Conservation (phyloP, 2,113 vertebrate genomes). For the Vombatus ursinus region DNA sequence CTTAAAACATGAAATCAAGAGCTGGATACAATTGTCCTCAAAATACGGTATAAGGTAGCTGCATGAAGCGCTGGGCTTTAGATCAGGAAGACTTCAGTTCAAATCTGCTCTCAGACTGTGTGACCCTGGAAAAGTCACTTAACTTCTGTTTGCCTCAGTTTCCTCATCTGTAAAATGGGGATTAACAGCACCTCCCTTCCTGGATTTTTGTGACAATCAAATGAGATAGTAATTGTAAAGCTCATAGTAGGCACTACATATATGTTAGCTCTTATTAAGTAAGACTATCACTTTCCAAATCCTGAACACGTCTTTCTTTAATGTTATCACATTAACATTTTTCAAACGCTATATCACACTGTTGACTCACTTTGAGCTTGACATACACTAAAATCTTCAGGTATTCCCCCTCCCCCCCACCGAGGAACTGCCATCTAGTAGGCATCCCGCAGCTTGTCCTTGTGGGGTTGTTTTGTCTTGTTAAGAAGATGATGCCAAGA, state of each 20-base stretch:
- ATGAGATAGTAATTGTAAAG: neutral
- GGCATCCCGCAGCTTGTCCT: neutral
- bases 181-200: neutral
- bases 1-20: neutral
- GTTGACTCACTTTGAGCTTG: neutral
- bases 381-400: neutral
- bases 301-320: neutral
- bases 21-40: neutral
- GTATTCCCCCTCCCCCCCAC: fast-evolving
- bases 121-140: neutral
- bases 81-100: neutral
- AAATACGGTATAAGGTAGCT: neutral
- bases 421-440: neutral
- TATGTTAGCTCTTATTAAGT: neutral
- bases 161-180: neutral
- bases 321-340: neutral
- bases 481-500: neutral
- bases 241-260: neutral
- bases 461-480: neutral
- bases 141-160: neutral
- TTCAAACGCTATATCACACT: neutral
- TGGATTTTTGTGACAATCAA: neutral
- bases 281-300: neutral
- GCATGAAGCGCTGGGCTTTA: neutral
- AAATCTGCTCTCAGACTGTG: neutral